Base-by-base conservation (phyloP, 2,888 invertebrate genomes). In the Nowickia ferox region DNA sequence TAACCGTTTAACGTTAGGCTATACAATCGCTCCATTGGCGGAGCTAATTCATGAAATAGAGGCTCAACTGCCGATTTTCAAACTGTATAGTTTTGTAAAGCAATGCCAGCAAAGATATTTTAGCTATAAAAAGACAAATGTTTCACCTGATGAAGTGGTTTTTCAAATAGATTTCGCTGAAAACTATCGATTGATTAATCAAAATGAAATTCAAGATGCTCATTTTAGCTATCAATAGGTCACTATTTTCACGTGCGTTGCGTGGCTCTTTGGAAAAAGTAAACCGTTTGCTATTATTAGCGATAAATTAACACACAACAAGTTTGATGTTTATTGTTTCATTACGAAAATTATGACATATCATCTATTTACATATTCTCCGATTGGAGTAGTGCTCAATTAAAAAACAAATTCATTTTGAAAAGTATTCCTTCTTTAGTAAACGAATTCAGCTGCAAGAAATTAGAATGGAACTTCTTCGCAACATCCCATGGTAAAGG, bases 381-480 rank as follows among this genome's bases (percentile, higher is more conserved):
- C 19, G 84, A 77, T 66, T 72, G 72, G n/a, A 68, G 78, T 66
- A 74, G 42, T 66, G 55, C 30, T 48, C 85, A 85, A 48, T 82
- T 75, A 42, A 77, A 82, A 81, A 84, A 75, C 44, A 79, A 86
- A 71, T 80, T 71, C 63, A 86, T 82, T 75, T 48, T 82, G 17
- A 79, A 30, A 57, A 82, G 79, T 75, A 79, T 86, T 65, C 69
- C 74, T 44, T 42, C 48, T 59, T 83, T 83, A 46, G 69, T 65
- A 19, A 44, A 59, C 69, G 55, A 74, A 77, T 80, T 80, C 44
- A 48, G 51, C 46, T 80, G 71, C 59, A 53, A 80, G 38, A 17
- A 69, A 68, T 72, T 74, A 13, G 81, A 81, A 68, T 85, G 77
- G 77, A 81, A 77, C 65, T 80, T 84, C 48, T 80, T 75, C 59